Conservation (phyloP, 1,140 invertebrate species). For the Sesamia nonagrioides region DNA sequence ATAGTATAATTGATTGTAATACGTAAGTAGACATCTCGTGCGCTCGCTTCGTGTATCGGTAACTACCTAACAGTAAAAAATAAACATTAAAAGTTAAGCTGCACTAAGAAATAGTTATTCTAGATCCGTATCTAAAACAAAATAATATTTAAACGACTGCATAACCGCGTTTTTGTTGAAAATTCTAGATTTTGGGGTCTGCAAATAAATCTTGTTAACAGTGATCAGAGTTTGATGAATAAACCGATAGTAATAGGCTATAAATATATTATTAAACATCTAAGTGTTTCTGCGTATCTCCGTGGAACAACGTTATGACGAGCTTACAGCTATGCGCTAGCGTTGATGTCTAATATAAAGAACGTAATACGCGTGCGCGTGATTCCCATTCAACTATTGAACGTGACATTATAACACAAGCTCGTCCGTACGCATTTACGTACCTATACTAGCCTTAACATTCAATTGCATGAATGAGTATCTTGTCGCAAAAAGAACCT, state of each 20-base stretch:
- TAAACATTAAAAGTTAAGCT: slow-evolving; percentile 21
- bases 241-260: not conserved
- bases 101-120: slow-evolving; percentile 15
- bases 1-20: slow-evolving; percentile 64
- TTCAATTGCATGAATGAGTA: slow-evolving; percentile 69
- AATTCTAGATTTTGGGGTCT: not conserved
- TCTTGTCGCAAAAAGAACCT: slow-evolving; percentile 65
- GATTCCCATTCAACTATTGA: slow-evolving; percentile 57
- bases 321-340: slow-evolving; percentile 36
- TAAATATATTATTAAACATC: slow-evolving; percentile 8
- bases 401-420: slow-evolving; percentile 32
- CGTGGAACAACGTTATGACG: slow-evolving; percentile 23
- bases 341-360: slow-evolving; percentile 81
- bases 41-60: slow-evolving; percentile 19
- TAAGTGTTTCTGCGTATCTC: slow-evolving; percentile 5
- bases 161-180: not conserved
- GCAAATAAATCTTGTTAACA: not conserved
- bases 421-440: not conserved
- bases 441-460: not conserved
- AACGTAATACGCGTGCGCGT: slow-evolving; percentile 65
- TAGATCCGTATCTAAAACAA: slow-evolving; percentile 22
- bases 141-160: not conserved
- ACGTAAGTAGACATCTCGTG: slow-evolving; percentile 41
- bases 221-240: not conserved
- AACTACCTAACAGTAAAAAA: slow-evolving; percentile 44